Conservation (phyloP, 2,113 vertebrate species). For the Corydoras sp. region DNA sequence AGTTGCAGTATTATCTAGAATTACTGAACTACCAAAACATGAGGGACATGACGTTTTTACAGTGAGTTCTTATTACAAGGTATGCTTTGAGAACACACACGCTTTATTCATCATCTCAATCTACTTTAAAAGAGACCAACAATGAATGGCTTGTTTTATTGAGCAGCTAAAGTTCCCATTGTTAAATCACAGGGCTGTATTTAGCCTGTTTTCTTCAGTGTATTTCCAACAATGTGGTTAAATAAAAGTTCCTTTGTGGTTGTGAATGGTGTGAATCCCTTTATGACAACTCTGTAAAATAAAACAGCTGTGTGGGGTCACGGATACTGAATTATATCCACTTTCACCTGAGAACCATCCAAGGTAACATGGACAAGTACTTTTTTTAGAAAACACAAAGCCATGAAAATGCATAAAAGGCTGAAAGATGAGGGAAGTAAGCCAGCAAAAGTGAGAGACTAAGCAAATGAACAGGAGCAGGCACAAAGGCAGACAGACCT, state of each 20-base stretch:
- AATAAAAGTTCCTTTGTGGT: no score
- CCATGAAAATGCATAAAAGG: neutral
- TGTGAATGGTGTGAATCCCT: neutral
- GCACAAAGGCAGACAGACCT: constrained; percentile 48
- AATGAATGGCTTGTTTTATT: constrained; percentile 40
- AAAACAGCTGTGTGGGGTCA: neutral
- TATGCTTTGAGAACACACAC: constrained; percentile 25
- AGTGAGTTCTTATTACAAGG: constrained; percentile 38
- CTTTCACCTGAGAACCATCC: constrained; percentile 25
- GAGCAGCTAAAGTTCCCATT: constrained; percentile 34
- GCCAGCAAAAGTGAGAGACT: neutral
- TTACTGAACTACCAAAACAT: constrained; percentile 32
- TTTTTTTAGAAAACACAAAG: neutral
- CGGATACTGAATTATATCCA: neutral
- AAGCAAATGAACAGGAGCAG: constrained; percentile 19
- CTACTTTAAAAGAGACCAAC: constrained; percentile 33
- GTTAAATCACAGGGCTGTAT: constrained; percentile 22
- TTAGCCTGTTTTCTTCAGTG: constrained; percentile 13
- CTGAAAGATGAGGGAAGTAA: constrained; percentile 6
- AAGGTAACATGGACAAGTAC: neutral
- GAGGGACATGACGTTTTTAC: constrained; percentile 22
- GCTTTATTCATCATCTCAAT: constrained; percentile 40
- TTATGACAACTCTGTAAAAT: neutral
- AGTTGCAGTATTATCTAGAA: constrained; percentile 36
- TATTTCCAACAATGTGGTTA: neutral